phyloP scores from a whole-genome alignment of 37 sponge, comb jelly and placozoan genomes.

The Lycopodina hypogea region DNA sequence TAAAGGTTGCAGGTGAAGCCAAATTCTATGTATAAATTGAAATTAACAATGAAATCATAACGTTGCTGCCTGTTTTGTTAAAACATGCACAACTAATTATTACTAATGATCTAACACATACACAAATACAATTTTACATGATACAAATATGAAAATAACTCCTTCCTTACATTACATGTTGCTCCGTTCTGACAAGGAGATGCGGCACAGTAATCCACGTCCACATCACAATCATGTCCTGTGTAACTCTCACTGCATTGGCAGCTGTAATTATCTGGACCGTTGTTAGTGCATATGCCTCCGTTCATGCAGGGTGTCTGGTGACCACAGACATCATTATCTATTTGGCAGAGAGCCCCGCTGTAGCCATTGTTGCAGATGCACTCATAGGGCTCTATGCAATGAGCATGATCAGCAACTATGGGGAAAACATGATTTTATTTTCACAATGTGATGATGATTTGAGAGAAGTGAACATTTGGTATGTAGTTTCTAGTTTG shows the following conservation, averaged over 20 bases:
- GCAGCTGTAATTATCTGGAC: slow-evolving; percentile 29
- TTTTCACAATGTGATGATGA: too few relatives aligned
- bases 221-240: slow-evolving; percentile 47
- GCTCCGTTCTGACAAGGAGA: slow-evolving; percentile 46
- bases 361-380: slow-evolving; percentile 43
- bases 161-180: slow-evolving; percentile 12
- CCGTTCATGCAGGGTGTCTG: slow-evolving; percentile 49
- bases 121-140: too few relatives aligned
- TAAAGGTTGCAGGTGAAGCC: background rate
- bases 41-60: too few relatives aligned
- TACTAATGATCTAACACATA: too few relatives aligned
- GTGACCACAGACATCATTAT: slow-evolving; percentile 58
- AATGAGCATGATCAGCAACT: slow-evolving; percentile 33
- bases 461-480: background rate
- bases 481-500: background rate
- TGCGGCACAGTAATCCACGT: slow-evolving; percentile 22
- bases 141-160: background rate
- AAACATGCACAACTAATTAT: too few relatives aligned
- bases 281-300: slow-evolving; percentile 31
- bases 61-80: too few relatives aligned
- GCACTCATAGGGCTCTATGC: slow-evolving; percentile 22
- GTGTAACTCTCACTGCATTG: slow-evolving; percentile 43
- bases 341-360: slow-evolving; percentile 41
- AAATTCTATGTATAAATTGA: too few relatives aligned
- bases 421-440: background rate